Evolutionary conservation across 1,140 invertebrate genomes (phyloP).

Genomic region (Zophobas morio): DNA sequence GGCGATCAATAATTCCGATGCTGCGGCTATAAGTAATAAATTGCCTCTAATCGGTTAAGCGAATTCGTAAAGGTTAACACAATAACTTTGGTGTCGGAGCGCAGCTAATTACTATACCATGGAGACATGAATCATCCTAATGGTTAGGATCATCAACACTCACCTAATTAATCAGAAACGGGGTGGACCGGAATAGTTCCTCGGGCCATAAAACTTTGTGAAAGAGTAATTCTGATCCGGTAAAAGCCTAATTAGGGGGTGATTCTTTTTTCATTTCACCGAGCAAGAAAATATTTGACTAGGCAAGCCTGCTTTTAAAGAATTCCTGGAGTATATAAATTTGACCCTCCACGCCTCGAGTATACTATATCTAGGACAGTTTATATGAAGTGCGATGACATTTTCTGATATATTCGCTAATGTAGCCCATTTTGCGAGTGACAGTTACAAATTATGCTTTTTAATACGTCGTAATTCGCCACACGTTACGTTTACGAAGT

Average conservation of each 20-base stretch:
- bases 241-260: slow-evolving; percentile 8
- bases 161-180: slow-evolving; percentile 56
- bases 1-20: slow-evolving; percentile 14
- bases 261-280: not conserved
- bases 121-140: slow-evolving; percentile 58
- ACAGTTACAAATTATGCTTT: slow-evolving; percentile 57
- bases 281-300: not conserved
- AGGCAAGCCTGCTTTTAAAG: not conserved
- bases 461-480: slow-evolving; percentile 44
- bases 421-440: slow-evolving; percentile 55
- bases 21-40: slow-evolving; percentile 21
- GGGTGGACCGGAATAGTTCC: slow-evolving; percentile 38
- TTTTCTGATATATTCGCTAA: slow-evolving; percentile 51
- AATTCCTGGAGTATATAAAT: slow-evolving; percentile 12
- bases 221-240: not conserved
- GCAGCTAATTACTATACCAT: slow-evolving; percentile 53
- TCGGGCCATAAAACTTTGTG: slow-evolving; percentile 26
- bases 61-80: slow-evolving; percentile 45
- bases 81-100: slow-evolving; percentile 39
- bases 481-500: slow-evolving; percentile 30
- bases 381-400: slow-evolving; percentile 44
- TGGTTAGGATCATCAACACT: slow-evolving; percentile 57
- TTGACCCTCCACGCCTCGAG: not conserved
- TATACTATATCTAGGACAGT: slow-evolving; percentile 7
- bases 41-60: slow-evolving; percentile 30